Percentiles rank a stretch among this genome's conserved stretches.
Conservation (phyloP, 2,113 vertebrate species). For the Nipponia nippon region DNA sequence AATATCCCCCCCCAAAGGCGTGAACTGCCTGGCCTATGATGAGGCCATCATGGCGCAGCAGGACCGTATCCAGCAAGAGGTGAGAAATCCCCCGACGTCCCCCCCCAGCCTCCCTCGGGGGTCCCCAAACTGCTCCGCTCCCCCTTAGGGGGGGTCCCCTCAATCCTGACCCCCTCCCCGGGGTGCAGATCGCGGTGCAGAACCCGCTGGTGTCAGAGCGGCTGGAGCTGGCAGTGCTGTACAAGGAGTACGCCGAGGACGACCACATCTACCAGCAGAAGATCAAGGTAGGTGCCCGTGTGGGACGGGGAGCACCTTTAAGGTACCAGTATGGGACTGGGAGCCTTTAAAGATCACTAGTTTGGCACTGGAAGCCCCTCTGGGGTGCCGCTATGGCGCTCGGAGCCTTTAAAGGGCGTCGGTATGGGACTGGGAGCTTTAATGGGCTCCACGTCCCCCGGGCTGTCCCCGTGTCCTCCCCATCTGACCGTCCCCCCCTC, state of each 20-base stretch:
- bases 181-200: slow-evolving; percentile 84
- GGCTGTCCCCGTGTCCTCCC: neutral
- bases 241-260: slow-evolving; percentile 86
- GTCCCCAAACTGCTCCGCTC: neutral
- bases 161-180: neutral
- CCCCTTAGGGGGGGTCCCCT: neutral
- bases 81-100: slow-evolving; percentile 39
- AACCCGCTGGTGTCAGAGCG: slow-evolving; percentile 90
- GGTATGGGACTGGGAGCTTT: neutral
- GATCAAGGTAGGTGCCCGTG: slow-evolving; percentile 78
- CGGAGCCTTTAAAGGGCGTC: neutral
- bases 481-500: too few relatives aligned
- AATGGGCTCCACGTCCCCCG: neutral
- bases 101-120: neutral
- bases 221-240: slow-evolving; percentile 85
- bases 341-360: too few relatives aligned
- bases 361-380: neutral
- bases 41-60: slow-evolving; percentile 95
- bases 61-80: slow-evolving; percentile 93
- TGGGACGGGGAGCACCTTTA: neutral
- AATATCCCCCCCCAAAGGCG: slow-evolving; percentile 68
- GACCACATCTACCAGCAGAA: slow-evolving; percentile 92
- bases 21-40: slow-evolving; percentile 89
- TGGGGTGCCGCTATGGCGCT: neutral
- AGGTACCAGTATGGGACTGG: neutral